Evolutionary conservation across 2,113 vertebrate genomes (phyloP).

Genomic region (Xiphorhynchus elegans): DNA sequence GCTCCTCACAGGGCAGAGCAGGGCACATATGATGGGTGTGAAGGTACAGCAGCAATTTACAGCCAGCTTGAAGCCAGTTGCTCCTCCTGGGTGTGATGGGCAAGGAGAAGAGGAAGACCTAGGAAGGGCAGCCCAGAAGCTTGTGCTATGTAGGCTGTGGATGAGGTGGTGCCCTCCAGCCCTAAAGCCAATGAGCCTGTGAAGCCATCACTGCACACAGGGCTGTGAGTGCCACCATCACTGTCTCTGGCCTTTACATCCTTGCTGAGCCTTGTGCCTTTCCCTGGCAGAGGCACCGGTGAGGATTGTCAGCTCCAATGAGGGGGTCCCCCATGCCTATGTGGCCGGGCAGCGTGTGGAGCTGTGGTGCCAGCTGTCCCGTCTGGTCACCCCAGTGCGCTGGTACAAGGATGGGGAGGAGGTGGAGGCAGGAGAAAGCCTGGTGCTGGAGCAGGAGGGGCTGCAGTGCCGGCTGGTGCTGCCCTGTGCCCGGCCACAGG

Average conservation of each 20-base stretch:
- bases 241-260: neutral
- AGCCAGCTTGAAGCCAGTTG: neutral
- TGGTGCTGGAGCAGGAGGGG: slow-evolving; percentile 86
- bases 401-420: slow-evolving; percentile 94
- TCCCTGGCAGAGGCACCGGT: slow-evolving; percentile 81
- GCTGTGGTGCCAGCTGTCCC: slow-evolving; percentile 89
- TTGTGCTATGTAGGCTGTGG: accelerated
- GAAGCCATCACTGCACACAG: neutral
- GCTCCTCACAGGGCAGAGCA: neutral
- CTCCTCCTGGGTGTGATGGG: neutral
- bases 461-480: slow-evolving; percentile 83
- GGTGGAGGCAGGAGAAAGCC: slow-evolving; percentile 77
- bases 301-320: slow-evolving; percentile 82
- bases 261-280: neutral
- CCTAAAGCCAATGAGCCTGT: accelerated
- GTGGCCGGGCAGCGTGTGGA: slow-evolving; percentile 83
- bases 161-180: neutral
- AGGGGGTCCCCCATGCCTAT: slow-evolving; percentile 79
- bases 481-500: slow-evolving; percentile 76
- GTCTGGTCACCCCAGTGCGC: slow-evolving; percentile 69
- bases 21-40: accelerated
- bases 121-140: neutral
- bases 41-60: accelerated
- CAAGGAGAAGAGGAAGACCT: neutral
- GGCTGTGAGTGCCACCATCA: neutral